These are phyloP conservation scores for Charadrius vociferus DNA, from an alignment of 2,113 vertebrate genomes.

Conservation along the genomic window DNA sequence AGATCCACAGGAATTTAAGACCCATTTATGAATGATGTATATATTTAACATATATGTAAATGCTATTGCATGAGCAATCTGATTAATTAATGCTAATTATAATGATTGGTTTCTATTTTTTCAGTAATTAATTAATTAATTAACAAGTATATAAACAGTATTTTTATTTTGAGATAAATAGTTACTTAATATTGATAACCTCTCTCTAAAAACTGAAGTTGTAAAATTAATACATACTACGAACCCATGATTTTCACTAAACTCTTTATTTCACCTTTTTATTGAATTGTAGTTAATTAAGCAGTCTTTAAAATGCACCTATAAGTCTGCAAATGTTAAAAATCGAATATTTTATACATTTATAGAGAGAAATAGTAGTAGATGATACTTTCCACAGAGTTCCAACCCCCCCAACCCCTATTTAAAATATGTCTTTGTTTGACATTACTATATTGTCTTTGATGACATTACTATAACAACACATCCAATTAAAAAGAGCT, in stretches of 20 bases:
- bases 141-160: background rate
- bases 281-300: background rate
- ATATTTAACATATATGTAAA: background rate
- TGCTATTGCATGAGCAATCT: background rate
- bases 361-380: background rate
- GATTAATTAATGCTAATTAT: conserved; percentile 3
- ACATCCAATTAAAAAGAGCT: background rate
- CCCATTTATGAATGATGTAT: background rate
- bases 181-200: background rate
- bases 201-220: background rate
- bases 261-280: background rate
- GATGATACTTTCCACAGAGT: background rate
- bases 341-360: background rate
- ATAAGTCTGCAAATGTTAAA: background rate
- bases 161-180: background rate
- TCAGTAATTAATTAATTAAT: background rate
- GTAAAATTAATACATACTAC: background rate
- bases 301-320: background rate
- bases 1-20: background rate
- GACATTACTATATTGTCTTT: too few species aligned
- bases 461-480: background rate
- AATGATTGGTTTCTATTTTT: background rate
- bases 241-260: background rate
- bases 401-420: background rate
- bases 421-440: background rate